Evolutionary conservation across 1,140 invertebrate genomes (phyloP), one percentile per base, ranked within the genome.

Genomic region (Lasaia peninsularis): DNA sequence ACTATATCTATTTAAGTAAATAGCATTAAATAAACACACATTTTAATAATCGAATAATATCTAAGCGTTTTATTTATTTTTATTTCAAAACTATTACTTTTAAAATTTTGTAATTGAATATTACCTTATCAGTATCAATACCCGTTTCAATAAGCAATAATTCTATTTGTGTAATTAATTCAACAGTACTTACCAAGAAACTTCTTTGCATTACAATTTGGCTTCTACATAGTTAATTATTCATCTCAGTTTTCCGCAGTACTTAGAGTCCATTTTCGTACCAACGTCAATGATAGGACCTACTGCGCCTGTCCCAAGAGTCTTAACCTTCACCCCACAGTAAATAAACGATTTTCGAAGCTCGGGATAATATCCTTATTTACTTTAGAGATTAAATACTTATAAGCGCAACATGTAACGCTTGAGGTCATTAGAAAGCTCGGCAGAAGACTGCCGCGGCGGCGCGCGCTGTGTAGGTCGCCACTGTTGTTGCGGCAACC

Each of bases 371-470:
- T 56, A 56, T 56, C 52, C 28, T 66, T 85, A 78, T 77, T 76
- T 71, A 72, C 66, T 62, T 65, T 52, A 67, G 56, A 65, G 63
- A 65, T 60, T 71, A 63, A 68, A 70, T 66, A 69, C 69, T 67
- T 73, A 69, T 73, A 57, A 65, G 73, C 76, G 74, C 75, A 80
- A 73, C 85, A 73, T 64, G 70, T 74, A 80, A 82, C 80, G 85
- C 85, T 73, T 79, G 81, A 74, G 80, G 85, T 88, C 82, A 88
- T 88, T 88, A 88, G 83, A 85, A 85, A 80, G 81, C 80, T 79
- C 81, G 65, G 74, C 75, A 68, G 77, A 82, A 84, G 83, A 88
- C 85, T 88, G 85, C 80, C 85, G 85, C 78, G 82, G 78, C 85
- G 85, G 82, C 82, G 85, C 85, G 80, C 80, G 82, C 80, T 79